These are phyloP conservation scores for Chrysocyon brachyurus DNA, from an alignment of 2,797 vertebrate species.

Conservation along the genomic window DNA sequence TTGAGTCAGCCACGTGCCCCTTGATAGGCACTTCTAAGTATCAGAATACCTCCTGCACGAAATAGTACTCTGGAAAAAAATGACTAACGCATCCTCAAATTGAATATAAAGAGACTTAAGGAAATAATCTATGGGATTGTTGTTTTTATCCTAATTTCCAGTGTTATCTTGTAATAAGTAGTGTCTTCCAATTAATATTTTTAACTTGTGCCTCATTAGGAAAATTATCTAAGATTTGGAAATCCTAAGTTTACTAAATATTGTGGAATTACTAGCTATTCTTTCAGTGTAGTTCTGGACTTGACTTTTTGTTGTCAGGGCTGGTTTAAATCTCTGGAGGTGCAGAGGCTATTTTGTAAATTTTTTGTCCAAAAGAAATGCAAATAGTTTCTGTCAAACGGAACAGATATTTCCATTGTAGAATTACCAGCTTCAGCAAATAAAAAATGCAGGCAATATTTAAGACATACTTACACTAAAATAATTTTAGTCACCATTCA, in stretches of 20 bases:
- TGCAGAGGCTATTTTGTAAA: not conserved
- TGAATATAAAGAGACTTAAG: conserved; percentile 42
- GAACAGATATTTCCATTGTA: not conserved
- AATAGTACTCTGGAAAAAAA: conserved; percentile 24
- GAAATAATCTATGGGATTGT: not conserved
- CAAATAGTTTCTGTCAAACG: conserved; percentile 1
- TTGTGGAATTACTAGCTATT: not conserved
- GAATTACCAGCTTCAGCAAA: not conserved
- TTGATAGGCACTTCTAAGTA: conserved; percentile 37
- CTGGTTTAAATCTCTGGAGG: not conserved
- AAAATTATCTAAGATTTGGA: conserved; percentile 21
- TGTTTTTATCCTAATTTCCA: conserved; percentile 22
- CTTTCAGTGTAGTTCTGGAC: not conserved
- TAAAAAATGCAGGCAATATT: not conserved
- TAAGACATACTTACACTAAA: not conserved
- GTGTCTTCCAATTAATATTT: not conserved
- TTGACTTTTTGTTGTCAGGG: not conserved
- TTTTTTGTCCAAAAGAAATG: conserved; percentile 46
- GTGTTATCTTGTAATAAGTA: not conserved
- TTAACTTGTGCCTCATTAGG: not conserved
- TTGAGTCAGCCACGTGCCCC: not conserved
- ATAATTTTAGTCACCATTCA: not conserved
- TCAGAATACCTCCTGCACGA: conserved; percentile 41
- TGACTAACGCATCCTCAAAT: conserved; percentile 19
- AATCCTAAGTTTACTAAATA: not conserved